These are phyloP conservation scores for Leptinotarsa lineolata DNA, from an alignment of 1,140 invertebrate species.

Conservation along the genomic window DNA sequence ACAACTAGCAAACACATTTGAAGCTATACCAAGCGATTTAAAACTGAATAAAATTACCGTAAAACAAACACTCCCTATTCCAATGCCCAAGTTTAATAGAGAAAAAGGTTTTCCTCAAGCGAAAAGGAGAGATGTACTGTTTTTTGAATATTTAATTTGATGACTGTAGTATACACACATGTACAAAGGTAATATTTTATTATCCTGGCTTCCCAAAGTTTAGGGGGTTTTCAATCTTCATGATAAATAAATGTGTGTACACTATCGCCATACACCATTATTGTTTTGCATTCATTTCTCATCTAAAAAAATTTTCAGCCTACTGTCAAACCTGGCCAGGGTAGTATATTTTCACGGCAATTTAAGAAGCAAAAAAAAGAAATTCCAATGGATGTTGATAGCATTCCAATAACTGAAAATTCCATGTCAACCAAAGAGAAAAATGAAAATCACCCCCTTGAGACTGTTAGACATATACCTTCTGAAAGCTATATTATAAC, in stretches of 20 bases:
- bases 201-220: no score
- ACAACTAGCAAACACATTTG: constrained; percentile 52
- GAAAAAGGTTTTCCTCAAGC: constrained; percentile 52
- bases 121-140: constrained; percentile 45
- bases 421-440: constrained; percentile 14
- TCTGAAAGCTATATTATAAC: constrained; percentile 61
- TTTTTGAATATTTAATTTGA: not conserved
- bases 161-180: no score
- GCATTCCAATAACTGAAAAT: constrained; percentile 22
- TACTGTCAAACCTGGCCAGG: constrained; percentile 41
- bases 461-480: constrained; percentile 33
- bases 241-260: no score
- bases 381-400: constrained; percentile 30
- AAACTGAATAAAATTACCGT: constrained; percentile 57
- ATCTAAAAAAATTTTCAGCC: constrained; percentile 43
- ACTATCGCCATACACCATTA: not conserved
- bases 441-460: not conserved
- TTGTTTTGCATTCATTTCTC: constrained; percentile 3
- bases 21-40: constrained; percentile 46
- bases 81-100: constrained; percentile 35
- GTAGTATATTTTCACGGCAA: constrained; percentile 57
- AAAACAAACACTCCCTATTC: constrained; percentile 24
- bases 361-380: constrained; percentile 46
- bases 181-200: no score
- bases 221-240: no score